Evolutionary conservation across 2,113 vertebrate species (phyloP).

Genomic region (Xiphophorus maculatus): DNA sequence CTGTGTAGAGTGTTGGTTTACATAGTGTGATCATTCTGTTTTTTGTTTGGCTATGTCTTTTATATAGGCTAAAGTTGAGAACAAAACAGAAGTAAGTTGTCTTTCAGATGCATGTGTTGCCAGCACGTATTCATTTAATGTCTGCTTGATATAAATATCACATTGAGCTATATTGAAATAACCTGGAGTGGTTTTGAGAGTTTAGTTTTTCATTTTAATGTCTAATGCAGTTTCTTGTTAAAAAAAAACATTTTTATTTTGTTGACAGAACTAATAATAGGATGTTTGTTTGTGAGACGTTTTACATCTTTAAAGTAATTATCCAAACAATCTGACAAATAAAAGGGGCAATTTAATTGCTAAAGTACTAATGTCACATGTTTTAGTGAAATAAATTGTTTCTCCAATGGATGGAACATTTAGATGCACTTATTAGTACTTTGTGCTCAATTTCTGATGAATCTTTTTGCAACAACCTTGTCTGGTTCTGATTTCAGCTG

Average conservation of each 20-base stretch:
- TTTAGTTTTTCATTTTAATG: not conserved
- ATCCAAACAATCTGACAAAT: not conserved
- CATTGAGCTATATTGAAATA: not conserved
- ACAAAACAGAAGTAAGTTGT: conserved; percentile 73
- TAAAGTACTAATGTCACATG: not conserved
- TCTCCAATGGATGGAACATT: not conserved
- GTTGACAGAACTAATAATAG: not conserved
- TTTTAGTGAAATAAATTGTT: not conserved
- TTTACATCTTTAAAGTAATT: not conserved
- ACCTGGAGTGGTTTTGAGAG: not conserved
- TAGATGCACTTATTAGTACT: not conserved
- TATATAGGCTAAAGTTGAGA: conserved; percentile 73
- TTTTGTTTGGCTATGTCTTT: conserved; percentile 47
- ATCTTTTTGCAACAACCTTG: not conserved
- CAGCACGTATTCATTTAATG: not conserved
- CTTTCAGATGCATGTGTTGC: conserved; percentile 31
- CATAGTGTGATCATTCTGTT: conserved; percentile 51
- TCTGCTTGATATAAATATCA: not conserved
- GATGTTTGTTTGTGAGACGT: not conserved
- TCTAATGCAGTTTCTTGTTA: not conserved
- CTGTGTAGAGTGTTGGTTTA: not conserved
- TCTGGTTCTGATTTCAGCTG: not conserved
- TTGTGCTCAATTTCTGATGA: not conserved
- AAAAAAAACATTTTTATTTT: not conserved
- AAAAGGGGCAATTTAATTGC: not conserved